Base-by-base conservation (phyloP, 2,888 invertebrate species). In the Leptura quadrifasciata region DNA sequence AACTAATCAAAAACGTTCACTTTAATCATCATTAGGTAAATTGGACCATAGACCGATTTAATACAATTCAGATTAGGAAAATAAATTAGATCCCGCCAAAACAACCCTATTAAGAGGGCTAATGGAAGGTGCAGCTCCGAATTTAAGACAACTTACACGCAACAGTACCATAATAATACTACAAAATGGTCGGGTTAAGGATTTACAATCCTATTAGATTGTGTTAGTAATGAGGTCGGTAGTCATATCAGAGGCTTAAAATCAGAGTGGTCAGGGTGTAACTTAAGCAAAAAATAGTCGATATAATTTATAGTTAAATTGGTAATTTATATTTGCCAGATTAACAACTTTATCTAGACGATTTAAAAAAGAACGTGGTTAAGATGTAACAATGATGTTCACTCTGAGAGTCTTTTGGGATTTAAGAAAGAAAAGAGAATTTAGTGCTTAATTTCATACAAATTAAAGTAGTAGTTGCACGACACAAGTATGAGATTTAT, bases 121-220 rank as follows among this genome's bases (percentile, higher is more conserved):
- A 77, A 79, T 78, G 76, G 72, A 78, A 79, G 79, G 79, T 70
- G 65, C 77, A 69, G 70, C 64, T 70, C 63, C 58, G 71, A 76
- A 77, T 74, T 69, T 76, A 76, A 77, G 76, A 54, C 74, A 69
- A 72, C 76, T 79, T 75, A 67, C 76, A 76, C 78, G 76, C 78
- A 76, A 78, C 76, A 75, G 72, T 60, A 72, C 70, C 65, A 76
- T 76, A 76, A 78, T 78, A 78, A 75, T 72, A 69, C 75, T 70
- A 70, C 72, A 76, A 76, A 79, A 77, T 74, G 71, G 72, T 24
- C 27, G 74, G 72, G 72, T 76, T 69, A 47, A 18, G 76, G 79
- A 79, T 77, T 79, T 76, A 72, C 77, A 77, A 77, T 74, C 77
- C 74, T 77, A 79, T 79, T 76, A 79, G 77, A 70, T 70, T 72